phyloP scores from a whole-genome alignment of 2,113 vertebrate genomes.

The Strigops habroptila region DNA sequence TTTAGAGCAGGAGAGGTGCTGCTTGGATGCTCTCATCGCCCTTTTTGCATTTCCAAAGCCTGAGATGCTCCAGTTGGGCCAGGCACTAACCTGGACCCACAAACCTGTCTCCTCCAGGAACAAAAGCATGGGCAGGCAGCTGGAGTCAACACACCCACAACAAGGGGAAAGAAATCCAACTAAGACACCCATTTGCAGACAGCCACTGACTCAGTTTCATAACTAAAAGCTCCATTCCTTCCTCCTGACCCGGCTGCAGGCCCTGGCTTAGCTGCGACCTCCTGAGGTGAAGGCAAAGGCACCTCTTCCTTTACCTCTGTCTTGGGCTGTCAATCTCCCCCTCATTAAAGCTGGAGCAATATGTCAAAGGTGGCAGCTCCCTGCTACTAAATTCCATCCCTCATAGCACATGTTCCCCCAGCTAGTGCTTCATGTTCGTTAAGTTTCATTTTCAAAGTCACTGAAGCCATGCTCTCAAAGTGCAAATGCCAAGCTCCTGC shows the following conservation, averaged over 20 bases:
- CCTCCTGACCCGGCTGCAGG: not conserved
- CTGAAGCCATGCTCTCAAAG: not conserved
- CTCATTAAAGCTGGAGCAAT: not conserved
- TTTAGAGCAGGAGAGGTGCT: not conserved
- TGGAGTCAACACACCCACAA: not conserved
- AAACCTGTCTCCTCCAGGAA: not conserved
- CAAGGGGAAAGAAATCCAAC: not conserved
- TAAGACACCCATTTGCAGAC: not conserved
- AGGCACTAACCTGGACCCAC: accelerated
- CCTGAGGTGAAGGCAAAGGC: not conserved
- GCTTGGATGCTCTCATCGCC: accelerated
- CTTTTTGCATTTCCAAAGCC: not conserved
- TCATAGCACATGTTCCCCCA: not conserved
- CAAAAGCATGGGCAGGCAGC: not conserved
- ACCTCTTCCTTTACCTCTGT: not conserved
- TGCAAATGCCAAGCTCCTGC: not conserved
- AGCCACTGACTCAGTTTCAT: not conserved
- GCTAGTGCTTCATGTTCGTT: not conserved
- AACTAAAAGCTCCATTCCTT: not conserved
- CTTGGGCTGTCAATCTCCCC: not conserved
- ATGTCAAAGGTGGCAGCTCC: conserved; percentile 42
- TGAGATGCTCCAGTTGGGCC: not conserved
- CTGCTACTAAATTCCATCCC: not conserved
- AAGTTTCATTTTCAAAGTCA: not conserved
- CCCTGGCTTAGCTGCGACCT: not conserved